Base-by-base conservation (phyloP, 53 echinoderm and acorn worm genomes). In the Arbacia lixula region DNA sequence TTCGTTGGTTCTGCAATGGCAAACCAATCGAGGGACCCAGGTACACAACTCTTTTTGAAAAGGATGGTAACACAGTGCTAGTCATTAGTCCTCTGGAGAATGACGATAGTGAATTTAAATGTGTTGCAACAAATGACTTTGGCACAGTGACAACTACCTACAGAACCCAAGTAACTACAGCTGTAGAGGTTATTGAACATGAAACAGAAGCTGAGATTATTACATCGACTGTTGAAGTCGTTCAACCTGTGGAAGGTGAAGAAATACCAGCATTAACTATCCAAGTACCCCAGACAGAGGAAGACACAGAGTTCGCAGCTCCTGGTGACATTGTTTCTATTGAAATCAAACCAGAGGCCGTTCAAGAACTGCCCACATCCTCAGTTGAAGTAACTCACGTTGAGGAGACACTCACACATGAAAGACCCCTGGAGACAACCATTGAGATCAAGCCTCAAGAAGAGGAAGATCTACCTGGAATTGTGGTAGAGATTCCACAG, bases 1-100 rank as follows among this genome's bases (percentile, higher is more conserved):
- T 93, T 57, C 79, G 89, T 49, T 95, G 95, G 95, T 89, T 88
- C 33, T 79, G 87, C 74, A 86, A 95, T 90, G 93, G 93, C 63
- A 55, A 71, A 40, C 89, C 92, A 9, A 84, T 84, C 54, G 71
- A 92, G 54, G 87, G 86, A 12, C 84, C 83, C 8, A 84, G 86
- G 40, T n/a, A n/a, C n/a, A n/a, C n/a, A n/a, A n/a, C n/a, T n/a
- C n/a, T n/a, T n/a, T 92, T 95, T n/a, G n/a, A n/a, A n/a, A n/a
- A n/a, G n/a, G n/a, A n/a, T n/a, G n/a, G n/a, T n/a, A n/a, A n/a
- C n/a, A n/a, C n/a, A n/a, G n/a, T n/a, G n/a, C n/a, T n/a, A n/a
- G n/a, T n/a, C n/a, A n/a, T n/a, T n/a, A n/a, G n/a, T n/a, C n/a
- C n/a, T n/a, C n/a, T n/a, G n/a, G n/a, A n/a, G n/a, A n/a, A n/a